These are phyloP conservation scores for Phymatocera aterrima DNA, from an alignment of 2,888 invertebrate genomes.

Conservation along the genomic window DNA sequence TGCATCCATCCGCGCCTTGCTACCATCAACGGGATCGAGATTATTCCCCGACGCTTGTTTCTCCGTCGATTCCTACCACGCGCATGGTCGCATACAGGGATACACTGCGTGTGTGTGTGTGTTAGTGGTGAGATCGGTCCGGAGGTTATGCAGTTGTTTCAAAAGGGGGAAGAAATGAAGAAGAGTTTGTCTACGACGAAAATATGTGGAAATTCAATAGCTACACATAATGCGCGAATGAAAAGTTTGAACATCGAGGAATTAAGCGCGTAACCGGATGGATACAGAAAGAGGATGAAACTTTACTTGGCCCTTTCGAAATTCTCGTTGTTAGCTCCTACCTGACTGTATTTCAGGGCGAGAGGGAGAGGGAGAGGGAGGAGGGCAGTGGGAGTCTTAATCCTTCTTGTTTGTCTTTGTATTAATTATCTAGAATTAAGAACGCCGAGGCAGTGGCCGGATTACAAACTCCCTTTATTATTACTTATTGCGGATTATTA, in stretches of 20 bases:
- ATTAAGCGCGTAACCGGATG: constrained; percentile 52
- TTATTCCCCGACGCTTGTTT: constrained; percentile 3
- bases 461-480: constrained; percentile 71
- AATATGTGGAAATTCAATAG: neutral
- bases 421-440: constrained; percentile 74
- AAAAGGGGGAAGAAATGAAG: no score
- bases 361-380: no score
- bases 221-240: no score
- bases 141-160: neutral
- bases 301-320: neutral
- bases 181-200: neutral
- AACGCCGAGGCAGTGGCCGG: constrained; percentile 66
- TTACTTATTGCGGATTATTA: constrained; percentile 74
- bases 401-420: constrained; percentile 73
- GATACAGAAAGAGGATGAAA: constrained; percentile 51
- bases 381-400: constrained; percentile 57
- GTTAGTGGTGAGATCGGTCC: no score
- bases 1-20: constrained; percentile 31
- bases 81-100: neutral
- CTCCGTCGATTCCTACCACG: neutral
- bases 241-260: constrained; percentile 25
- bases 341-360: constrained; percentile 12
- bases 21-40: constrained; percentile 3
- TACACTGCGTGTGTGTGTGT: neutral
- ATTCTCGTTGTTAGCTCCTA: constrained; percentile 1